Evolutionary conservation across 2,797 vertebrate species (phyloP).

Genomic region (Onychomys torridus): DNA sequence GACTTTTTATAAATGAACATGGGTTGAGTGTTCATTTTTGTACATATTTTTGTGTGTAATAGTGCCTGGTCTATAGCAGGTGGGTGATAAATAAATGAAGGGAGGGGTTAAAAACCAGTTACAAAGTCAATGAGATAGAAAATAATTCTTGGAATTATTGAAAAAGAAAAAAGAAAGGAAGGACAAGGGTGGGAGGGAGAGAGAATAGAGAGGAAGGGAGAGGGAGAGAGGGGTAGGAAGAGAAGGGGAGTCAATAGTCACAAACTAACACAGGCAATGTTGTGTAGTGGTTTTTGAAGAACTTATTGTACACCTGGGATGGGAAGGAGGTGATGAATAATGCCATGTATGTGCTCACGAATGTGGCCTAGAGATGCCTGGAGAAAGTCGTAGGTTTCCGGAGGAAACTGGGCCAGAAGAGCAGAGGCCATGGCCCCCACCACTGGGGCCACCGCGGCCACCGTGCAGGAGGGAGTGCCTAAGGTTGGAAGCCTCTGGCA

Average conservation of each 20-base stretch:
- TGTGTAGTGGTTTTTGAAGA: not conserved
- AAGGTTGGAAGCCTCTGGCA: slow-evolving; percentile 73
- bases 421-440: not conserved
- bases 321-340: not conserved
- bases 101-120: not conserved
- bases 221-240: not conserved
- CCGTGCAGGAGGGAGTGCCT: not conserved
- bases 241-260: not conserved
- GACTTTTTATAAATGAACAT: not conserved
- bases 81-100: slow-evolving; percentile 9
- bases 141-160: not conserved
- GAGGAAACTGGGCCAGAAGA: slow-evolving; percentile 25
- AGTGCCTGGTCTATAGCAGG: not conserved
- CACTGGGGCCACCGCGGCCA: slow-evolving; percentile 42
- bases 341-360: not conserved
- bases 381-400: not conserved
- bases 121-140: not conserved
- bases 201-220: too few species aligned
- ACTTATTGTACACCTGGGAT: not conserved
- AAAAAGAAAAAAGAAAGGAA: not conserved
- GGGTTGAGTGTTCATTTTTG: not conserved
- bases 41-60: not conserved
- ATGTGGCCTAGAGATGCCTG: not conserved
- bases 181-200: rapidly evolving
- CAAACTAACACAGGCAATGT: not conserved